Percentiles rank a stretch among this genome's conserved stretches.
phyloP scores from a whole-genome alignment of 2,797 vertebrate species.

The Cyprinella venusta region DNA sequence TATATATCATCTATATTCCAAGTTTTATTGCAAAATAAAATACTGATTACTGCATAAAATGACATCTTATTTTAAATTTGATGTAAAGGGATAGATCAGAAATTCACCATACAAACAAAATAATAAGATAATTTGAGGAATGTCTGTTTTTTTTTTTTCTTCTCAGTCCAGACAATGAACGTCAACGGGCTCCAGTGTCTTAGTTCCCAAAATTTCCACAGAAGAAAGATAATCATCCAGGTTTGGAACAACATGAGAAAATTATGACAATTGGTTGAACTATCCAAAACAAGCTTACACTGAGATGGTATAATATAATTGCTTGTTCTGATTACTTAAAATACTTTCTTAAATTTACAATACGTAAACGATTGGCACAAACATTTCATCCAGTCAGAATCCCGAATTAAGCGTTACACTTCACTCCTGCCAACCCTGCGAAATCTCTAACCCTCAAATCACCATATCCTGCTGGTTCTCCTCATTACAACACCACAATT shows the following conservation, averaged over 20 bases:
- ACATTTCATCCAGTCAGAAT: not conserved
- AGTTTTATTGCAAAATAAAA: not conserved
- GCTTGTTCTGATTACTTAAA: not conserved
- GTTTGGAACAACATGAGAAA: not conserved
- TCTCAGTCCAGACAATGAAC: not conserved
- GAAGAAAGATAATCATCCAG: not conserved
- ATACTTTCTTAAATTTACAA: not conserved
- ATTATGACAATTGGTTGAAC: not conserved
- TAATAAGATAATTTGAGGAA: not conserved
- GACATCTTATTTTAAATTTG: not conserved
- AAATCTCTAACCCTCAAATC: slow-evolving; percentile 33
- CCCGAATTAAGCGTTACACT: not conserved
- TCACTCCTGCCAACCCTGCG: slow-evolving; percentile 33
- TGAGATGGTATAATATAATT: not conserved
- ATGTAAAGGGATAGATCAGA: not conserved
- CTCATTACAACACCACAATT: slow-evolving; percentile 38
- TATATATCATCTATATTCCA: not conserved
- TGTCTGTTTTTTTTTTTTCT: not conserved
- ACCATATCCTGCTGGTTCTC: slow-evolving; percentile 22
- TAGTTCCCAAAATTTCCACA: not conserved
- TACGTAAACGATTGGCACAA: not conserved
- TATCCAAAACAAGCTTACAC: not conserved
- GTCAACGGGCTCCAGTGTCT: not conserved
- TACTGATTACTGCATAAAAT: not conserved
- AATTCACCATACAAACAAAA: not conserved